Conservation (phyloP, 2,888 invertebrate genomes). For the Bellardia bayeri region DNA sequence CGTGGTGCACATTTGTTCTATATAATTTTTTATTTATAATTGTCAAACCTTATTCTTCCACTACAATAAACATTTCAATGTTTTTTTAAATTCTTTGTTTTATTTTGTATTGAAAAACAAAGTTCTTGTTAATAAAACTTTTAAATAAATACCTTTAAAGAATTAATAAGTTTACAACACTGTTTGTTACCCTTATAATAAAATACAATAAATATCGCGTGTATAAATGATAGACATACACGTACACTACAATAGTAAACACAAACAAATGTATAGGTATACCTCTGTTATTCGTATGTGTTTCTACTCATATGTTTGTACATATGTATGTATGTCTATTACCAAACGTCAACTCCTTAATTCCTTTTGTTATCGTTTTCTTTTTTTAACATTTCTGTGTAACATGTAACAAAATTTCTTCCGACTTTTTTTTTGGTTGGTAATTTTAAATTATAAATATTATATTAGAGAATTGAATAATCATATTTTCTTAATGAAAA, state of each 20-base stretch:
- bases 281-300: not conserved
- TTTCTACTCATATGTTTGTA: slow-evolving; percentile 6
- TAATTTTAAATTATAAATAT: slow-evolving; percentile 8
- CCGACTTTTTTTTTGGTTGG: not conserved
- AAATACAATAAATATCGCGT: slow-evolving; percentile 65
- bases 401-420: slow-evolving; percentile 26
- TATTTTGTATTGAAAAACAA: no score
- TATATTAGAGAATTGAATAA: not conserved
- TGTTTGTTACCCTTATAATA: slow-evolving; percentile 38
- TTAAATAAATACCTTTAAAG: not conserved
- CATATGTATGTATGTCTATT: not conserved
- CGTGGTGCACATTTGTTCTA: no score
- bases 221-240: slow-evolving; percentile 62
- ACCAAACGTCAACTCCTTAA: slow-evolving; percentile 53
- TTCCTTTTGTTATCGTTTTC: slow-evolving; percentile 26
- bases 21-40: no score
- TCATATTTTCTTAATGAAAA: slow-evolving; percentile 12
- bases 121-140: no score
- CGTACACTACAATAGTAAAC: slow-evolving; percentile 11
- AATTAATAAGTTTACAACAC: slow-evolving; percentile 1
- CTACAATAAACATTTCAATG: no score
- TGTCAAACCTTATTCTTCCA: no score
- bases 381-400: slow-evolving; percentile 10
- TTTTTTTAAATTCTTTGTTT: no score
- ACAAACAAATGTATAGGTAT: not conserved